Evolutionary conservation across 2,888 invertebrate genomes (phyloP), one percentile per base, ranked within the genome.

Genomic region (Lobophora halterata): DNA sequence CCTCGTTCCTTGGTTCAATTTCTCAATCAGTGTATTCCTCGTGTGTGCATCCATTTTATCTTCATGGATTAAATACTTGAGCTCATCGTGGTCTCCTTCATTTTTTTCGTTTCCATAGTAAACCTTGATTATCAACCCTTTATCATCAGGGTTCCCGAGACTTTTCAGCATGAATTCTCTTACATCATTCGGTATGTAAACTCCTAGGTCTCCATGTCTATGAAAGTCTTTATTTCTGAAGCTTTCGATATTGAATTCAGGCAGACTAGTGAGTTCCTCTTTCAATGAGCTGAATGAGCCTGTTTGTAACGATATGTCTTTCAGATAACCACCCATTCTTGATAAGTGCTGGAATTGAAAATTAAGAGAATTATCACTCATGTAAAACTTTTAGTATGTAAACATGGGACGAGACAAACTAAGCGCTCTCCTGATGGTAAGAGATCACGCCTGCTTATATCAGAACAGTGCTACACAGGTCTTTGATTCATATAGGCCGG

Each of bases 111-210:
- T 34, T 21, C 50, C 37, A 20, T 56, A 67, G 10, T 49, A 20
- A 0, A 72, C 20, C 0, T 54, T 62, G 1, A 76, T 7, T 1
- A 71, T 20, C 0, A 62, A 27, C 0, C 65, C 74, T 46, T 74
- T 68, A 1, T 67, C 70, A 1, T 34, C 21, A 0, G 60, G 51
- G 2, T 58, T 40, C 0, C 62, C 67, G 2, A 47, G 32, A 1
- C 56, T 48, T 9, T 58, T 6, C 12, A 51, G 55, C 0, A 72
- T 37, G 32, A 58, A 74, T 5, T 70, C 50, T 0, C 62, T 46
- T 1, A 76, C 29, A 26, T 61, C 67, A 5, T 56, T 52, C 0
- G 77, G 71, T 2, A 70, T 3, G 36, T 67, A 76, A 9, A 63
- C 52, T 1, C 67, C 71, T 0, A 59, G 26, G 36, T 64, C 36